Evolutionary conservation across 1,140 invertebrate genomes (phyloP).

Genomic region (Prorops nasuta): DNA sequence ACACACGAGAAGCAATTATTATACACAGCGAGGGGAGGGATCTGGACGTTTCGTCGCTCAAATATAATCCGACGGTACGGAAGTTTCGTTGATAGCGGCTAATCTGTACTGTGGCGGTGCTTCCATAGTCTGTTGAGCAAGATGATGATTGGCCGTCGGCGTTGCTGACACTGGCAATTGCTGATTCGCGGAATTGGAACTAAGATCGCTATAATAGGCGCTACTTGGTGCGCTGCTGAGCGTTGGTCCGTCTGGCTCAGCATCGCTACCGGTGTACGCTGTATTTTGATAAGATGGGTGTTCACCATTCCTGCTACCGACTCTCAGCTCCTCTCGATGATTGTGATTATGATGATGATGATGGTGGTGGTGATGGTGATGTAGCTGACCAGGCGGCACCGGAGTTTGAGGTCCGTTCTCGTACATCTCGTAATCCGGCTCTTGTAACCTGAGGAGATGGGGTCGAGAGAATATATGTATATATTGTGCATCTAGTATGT

Average conservation of each 20-base stretch:
- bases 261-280: conserved; percentile 65
- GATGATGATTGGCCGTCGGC: conserved; percentile 23
- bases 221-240: conserved; percentile 67
- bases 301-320: conserved; percentile 49
- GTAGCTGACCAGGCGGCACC: conserved; percentile 38
- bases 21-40: too few species aligned
- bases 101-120: conserved; percentile 55
- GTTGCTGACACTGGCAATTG: conserved; percentile 25
- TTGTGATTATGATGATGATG: conserved; percentile 39
- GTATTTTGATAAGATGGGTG: conserved; percentile 70
- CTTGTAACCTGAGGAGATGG: conserved; percentile 41
- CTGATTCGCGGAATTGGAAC: conserved; percentile 43
- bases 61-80: conserved; percentile 67
- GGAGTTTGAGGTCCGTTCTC: conserved; percentile 50
- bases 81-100: conserved; percentile 66
- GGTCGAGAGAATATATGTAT: conserved; percentile 1
- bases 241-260: conserved; percentile 64
- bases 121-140: conserved; percentile 42
- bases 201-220: conserved; percentile 69
- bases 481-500: too few species aligned
- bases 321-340: conserved; percentile 42
- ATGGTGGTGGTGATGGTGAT: conserved; percentile 43
- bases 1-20: too few species aligned
- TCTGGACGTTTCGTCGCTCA: too few species aligned
- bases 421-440: conserved; percentile 56